Conservation (phyloP, 2,888 invertebrate genomes). For the Diloba caeruleocephala region DNA sequence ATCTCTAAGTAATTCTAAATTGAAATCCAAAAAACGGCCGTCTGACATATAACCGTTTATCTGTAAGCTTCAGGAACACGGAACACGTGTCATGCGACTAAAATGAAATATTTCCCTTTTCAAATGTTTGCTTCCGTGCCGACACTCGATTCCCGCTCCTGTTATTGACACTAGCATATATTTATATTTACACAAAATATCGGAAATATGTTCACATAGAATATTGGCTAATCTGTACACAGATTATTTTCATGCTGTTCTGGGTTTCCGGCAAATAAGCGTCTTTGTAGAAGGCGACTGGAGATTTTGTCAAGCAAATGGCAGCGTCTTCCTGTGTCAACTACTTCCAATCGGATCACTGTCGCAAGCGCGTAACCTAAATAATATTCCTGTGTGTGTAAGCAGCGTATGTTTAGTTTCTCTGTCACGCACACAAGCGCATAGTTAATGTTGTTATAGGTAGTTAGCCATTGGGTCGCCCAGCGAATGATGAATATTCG, state of each 20-base stretch:
- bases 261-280: not conserved
- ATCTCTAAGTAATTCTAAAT: conserved; percentile 12
- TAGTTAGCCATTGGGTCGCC: too few species aligned
- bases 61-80: conserved; percentile 10
- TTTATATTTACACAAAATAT: conserved; percentile 13
- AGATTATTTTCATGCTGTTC: not conserved
- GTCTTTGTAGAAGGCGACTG: too few species aligned
- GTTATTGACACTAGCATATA: conserved; percentile 30
- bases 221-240: not conserved
- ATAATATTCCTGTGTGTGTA: too few species aligned
- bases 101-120: conserved; percentile 27
- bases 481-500: too few species aligned
- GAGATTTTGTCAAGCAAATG: too few species aligned
- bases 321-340: too few species aligned
- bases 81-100: not conserved
- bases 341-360: too few species aligned
- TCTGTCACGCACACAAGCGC: too few species aligned
- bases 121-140: conserved; percentile 15
- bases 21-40: conserved; percentile 1
- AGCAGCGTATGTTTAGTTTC: too few species aligned
- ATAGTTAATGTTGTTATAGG: too few species aligned
- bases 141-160: conserved; percentile 43
- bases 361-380: too few species aligned
- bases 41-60: conserved; percentile 32
- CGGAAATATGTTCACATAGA: not conserved